phyloP scores from a whole-genome alignment of 2,113 vertebrate genomes.

The Theropithecus gelada region DNA sequence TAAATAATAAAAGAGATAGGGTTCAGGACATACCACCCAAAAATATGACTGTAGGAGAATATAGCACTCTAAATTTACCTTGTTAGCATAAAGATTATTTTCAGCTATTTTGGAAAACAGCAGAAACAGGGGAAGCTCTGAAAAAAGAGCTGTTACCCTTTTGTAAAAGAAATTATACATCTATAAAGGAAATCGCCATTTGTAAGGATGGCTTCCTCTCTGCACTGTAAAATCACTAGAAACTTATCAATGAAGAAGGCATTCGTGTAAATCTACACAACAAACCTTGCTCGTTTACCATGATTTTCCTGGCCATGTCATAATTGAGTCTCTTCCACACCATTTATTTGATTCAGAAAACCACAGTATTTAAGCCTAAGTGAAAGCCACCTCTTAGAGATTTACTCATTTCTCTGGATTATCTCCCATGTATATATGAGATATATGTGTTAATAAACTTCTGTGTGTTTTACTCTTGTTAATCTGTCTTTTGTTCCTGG shows the following conservation, averaged over 20 bases:
- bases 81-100: neutral
- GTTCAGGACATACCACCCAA: neutral
- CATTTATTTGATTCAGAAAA: neutral
- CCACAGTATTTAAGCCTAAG: neutral
- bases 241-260: neutral
- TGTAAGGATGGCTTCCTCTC: neutral
- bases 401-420: neutral
- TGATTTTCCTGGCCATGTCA: neutral
- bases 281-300: neutral
- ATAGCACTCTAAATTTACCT: neutral
- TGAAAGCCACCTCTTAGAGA: neutral
- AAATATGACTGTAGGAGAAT: neutral
- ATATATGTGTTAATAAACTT: neutral
- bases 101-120: neutral
- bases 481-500: neutral
- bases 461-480: neutral
- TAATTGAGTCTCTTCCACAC: neutral
- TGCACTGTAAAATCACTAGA: neutral
- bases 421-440: neutral
- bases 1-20: neutral
- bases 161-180: neutral
- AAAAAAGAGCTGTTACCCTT: neutral
- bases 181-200: neutral
- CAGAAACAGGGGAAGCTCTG: neutral
- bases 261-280: neutral